Conservation (phyloP, 2,888 invertebrate species). For the Zaprionus lineosus region DNA sequence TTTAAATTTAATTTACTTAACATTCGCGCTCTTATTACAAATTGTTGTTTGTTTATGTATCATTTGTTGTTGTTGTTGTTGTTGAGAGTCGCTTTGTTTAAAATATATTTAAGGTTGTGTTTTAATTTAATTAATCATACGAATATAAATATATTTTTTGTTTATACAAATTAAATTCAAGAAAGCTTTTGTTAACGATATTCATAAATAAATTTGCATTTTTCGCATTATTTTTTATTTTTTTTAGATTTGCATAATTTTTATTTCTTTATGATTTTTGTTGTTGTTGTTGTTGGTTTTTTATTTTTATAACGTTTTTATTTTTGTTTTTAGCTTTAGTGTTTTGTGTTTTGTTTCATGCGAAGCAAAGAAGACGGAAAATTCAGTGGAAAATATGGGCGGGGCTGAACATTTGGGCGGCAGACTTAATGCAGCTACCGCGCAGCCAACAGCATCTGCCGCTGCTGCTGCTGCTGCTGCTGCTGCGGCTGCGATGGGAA, state of each 20-base stretch:
- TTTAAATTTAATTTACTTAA: conserved; percentile 40
- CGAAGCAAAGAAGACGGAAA: conserved; percentile 65
- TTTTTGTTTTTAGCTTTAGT: conserved; percentile 7
- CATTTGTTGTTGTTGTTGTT: conserved; percentile 10
- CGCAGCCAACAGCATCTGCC: conserved; percentile 45
- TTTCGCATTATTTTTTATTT: conserved; percentile 23
- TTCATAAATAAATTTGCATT: conserved; percentile 56
- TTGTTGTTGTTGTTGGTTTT: conserved; percentile 4
- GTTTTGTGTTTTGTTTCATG: conserved; percentile 41
- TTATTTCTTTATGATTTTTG: conserved; percentile 17
- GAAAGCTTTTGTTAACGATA: conserved; percentile 72
- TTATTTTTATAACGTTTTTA: conserved; percentile 1
- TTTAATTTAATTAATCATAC: conserved; percentile 18
- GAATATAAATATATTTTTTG: conserved; percentile 40
- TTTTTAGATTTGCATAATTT: conserved; percentile 2
- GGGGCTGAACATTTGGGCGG: conserved; percentile 46
- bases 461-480: conserved; percentile 34
- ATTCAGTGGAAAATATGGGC: conserved; percentile 61
- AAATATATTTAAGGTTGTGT: background rate
- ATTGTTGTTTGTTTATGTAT: no score
- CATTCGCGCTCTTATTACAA: no score
- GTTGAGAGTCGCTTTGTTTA: background rate
- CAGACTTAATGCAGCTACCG: conserved; percentile 75
- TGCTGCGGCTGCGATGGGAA: conserved; percentile 9
- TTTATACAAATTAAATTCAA: conserved; percentile 71